Conservation (phyloP, 2,797 vertebrate species). For the Hoplostethus mediterraneus region DNA sequence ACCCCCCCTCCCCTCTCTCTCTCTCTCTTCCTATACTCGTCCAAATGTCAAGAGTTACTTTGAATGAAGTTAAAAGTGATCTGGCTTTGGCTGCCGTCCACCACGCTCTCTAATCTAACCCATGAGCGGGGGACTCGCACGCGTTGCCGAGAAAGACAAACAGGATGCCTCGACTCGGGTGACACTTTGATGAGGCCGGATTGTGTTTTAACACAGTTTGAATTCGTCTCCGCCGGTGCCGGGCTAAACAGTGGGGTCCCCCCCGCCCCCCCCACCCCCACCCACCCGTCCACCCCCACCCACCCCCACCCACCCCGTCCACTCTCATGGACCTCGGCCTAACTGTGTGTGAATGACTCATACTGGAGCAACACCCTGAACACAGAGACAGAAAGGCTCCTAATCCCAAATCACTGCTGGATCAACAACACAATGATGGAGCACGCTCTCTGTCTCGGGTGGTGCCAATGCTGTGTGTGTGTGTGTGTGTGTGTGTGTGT, state of each 20-base stretch:
- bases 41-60: slow-evolving; percentile 72
- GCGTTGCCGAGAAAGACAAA: slow-evolving; percentile 72
- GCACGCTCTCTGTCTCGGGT: slow-evolving; percentile 30
- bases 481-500: slow-evolving; percentile 47
- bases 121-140: slow-evolving; percentile 55
- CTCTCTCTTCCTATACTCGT: slow-evolving; percentile 8
- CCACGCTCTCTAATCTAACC: slow-evolving; percentile 61
- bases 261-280: slow-evolving; percentile 12
- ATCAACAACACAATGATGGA: slow-evolving; percentile 37
- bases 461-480: slow-evolving; percentile 44
- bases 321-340: slow-evolving; percentile 26
- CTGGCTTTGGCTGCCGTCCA: slow-evolving; percentile 52
- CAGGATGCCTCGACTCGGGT: slow-evolving; percentile 75
- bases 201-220: slow-evolving; percentile 66
- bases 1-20: no score
- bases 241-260: slow-evolving; percentile 17
- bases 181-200: slow-evolving; percentile 70
- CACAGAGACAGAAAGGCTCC: slow-evolving; percentile 50
- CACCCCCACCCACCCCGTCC: slow-evolving; percentile 31
- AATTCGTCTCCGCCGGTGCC: slow-evolving; percentile 50
- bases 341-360: slow-evolving; percentile 61
- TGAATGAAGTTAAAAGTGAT: slow-evolving; percentile 73
- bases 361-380: slow-evolving; percentile 44
- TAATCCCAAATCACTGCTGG: slow-evolving; percentile 42
- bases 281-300: slow-evolving; percentile 36